Evolutionary conservation across 2,113 vertebrate genomes (phyloP), one percentile per base, ranked within the genome.

Genomic region (Caracal caracal): DNA sequence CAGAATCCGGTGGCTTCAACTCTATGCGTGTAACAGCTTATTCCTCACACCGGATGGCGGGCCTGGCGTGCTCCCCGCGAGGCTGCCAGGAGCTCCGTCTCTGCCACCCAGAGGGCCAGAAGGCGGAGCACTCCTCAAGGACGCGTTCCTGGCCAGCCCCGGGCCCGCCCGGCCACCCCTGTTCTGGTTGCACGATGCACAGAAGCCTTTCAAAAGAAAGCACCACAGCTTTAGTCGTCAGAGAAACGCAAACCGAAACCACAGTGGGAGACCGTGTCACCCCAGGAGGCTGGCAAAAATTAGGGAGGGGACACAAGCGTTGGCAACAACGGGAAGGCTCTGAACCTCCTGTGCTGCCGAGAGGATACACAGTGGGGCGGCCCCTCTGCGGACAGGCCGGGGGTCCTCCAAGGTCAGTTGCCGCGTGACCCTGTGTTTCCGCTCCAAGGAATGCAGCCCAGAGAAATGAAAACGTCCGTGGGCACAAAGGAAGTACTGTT

Each of bases 41-140:
- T 16, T 20, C 9, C 49, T 28, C 16, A 22, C 0, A 10, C 59
- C 7, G 26, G 37, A 11, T 2, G 26, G 59, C 40, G 26, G 63
- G 22, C 0, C 4, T 2, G 0, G 1, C 0, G 3, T 13, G 70
- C 2, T 70, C 53, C 6, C 26, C 3, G 13, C n/a, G 17, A 35
- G 5, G 17, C 33, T 12, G 1, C 37, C 6, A 0, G 20, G 7
- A 35, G 15, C 35, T 19, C 56, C 0, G 56, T 59, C 56, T 22
- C 56, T 59, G 20, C 22, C 37, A 28, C 26, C 66, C 33, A 17
- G 11, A 22, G 19, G n/a, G 59, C 33, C n/a, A 2, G 43, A 12
- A 9, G 2, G 11, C 3, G 43, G 47, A 59, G 78, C 7, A 24
- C 53, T 20, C 33, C 56, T 22, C 12, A 2, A 24, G 22, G 66